Conservation (phyloP, 2,797 vertebrate species). For the Sebastes matsubarae region DNA sequence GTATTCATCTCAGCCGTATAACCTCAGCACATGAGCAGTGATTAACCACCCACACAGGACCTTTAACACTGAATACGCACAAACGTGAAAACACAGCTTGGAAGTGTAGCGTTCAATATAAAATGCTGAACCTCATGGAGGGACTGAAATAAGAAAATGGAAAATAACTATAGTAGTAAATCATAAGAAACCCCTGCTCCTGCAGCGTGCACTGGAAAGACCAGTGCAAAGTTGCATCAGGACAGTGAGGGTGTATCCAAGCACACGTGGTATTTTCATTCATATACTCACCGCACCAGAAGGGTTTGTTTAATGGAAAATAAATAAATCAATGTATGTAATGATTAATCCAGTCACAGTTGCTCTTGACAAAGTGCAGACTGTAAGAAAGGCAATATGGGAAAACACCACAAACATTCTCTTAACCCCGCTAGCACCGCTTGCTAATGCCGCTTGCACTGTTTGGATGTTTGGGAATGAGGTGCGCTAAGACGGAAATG, state of each 20-base stretch:
- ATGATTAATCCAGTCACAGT: neutral
- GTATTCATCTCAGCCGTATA: conserved; percentile 48
- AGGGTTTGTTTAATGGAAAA: neutral
- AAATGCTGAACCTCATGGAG: conserved; percentile 5
- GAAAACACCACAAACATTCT: neutral
- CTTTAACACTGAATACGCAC: conserved; percentile 45
- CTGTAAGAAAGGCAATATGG: neutral
- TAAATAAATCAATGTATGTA: neutral
- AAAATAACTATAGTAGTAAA: neutral
- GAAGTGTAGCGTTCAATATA: neutral
- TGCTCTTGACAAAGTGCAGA: neutral
- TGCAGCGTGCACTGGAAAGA: neutral
- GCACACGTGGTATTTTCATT: neutral
- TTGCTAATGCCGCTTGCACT: neutral
- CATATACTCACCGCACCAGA: neutral
- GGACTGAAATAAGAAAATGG: conserved; percentile 6
- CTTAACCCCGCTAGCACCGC: too few species aligned
- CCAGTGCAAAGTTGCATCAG: too few species aligned
- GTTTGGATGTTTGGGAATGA: neutral
- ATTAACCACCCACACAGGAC: conserved; percentile 60
- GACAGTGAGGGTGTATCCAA: neutral
- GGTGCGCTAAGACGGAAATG: neutral
- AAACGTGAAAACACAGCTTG: conserved; percentile 24
- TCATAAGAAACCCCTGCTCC: conserved; percentile 1
- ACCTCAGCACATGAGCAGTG: conserved; percentile 49